Base-by-base conservation (phyloP, 2,888 invertebrate genomes). In the Nymphalis urticae region DNA sequence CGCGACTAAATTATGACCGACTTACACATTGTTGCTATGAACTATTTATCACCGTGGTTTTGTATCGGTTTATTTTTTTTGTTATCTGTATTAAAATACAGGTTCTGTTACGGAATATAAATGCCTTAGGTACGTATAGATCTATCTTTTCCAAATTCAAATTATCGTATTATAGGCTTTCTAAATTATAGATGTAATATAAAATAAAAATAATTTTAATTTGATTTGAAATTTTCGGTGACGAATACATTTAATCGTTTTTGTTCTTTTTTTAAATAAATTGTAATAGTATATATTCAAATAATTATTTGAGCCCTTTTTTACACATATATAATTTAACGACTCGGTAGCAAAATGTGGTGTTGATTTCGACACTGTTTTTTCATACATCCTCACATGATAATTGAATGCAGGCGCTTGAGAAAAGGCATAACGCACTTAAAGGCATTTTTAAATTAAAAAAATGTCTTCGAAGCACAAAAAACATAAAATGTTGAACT, bases 321-420 rank as follows among this genome's bases (percentile, higher is more conserved):
- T 42, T 27, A 42, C 42, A 58, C 42, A 21, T 13, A 36, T 16
- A n/a, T 58, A 42, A 9, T 27, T 24, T 32, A 56, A 19, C 58
- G 19, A 48, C 6, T 66, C 27, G 19, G 36, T 53, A 65, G 66
- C 62, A 65, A 69, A 78, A 80, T 78, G 77, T 82, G 82, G 77
- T 82, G 85, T 85, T 84, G 82, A 85, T 87, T 86, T 64, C 87
- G 85, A 87, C 88, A 83, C 85, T 78, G 77, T 82, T 82, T 84
- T 85, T 82, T 83, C 72, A 42, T 42, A 74, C 79, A 82, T 82
- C 82, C 73, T 17, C 78, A 75, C 82, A 76, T 76, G 71, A 84
- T 87, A 85, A 89, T 89, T 88, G 83, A 87, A 86, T 80, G 82
- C 84, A 83, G 82, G 78, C 80, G 77, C 59, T 56, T 76, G 74